Percentiles rank a stretch among this genome's conserved stretches.
Conservation (phyloP, 2,797 vertebrate genomes). For the Anableps anableps region DNA sequence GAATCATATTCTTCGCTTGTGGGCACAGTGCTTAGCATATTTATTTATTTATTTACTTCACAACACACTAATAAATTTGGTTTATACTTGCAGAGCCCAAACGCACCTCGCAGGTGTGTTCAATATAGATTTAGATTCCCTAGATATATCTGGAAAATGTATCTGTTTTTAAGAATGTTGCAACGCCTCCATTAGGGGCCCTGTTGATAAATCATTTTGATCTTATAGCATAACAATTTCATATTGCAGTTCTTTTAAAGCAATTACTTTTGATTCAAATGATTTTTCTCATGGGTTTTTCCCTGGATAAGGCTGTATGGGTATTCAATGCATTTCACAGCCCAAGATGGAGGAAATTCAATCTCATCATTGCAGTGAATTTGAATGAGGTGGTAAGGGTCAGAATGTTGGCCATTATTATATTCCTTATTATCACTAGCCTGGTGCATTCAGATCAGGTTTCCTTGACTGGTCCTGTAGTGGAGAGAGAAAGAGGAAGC, state of each 20-base stretch:
- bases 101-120: constrained; percentile 39
- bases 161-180: constrained; percentile 7
- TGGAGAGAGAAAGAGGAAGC: constrained; percentile 13
- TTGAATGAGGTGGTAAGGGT: constrained; percentile 58
- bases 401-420: constrained; percentile 63
- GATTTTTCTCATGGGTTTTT: constrained; percentile 38
- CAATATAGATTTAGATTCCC: constrained; percentile 35
- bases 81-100: constrained; percentile 22
- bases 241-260: constrained; percentile 42
- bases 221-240: constrained; percentile 37
- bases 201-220: constrained; percentile 34
- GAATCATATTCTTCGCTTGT: constrained; percentile 63
- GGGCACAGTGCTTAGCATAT: constrained; percentile 66
- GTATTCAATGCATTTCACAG: constrained; percentile 38
- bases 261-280: constrained; percentile 47
- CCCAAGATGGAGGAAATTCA: constrained; percentile 41
- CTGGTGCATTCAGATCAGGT: constrained; percentile 36
- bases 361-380: constrained; percentile 51
- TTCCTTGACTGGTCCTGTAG: constrained; percentile 21
- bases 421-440: constrained; percentile 54
- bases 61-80: constrained; percentile 48
- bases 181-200: background rate
- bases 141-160: background rate
- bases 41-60: constrained; percentile 37
- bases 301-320: constrained; percentile 17